Evolutionary conservation across 2,113 vertebrate species (phyloP).

Genomic region (Hemiprocne comata): DNA sequence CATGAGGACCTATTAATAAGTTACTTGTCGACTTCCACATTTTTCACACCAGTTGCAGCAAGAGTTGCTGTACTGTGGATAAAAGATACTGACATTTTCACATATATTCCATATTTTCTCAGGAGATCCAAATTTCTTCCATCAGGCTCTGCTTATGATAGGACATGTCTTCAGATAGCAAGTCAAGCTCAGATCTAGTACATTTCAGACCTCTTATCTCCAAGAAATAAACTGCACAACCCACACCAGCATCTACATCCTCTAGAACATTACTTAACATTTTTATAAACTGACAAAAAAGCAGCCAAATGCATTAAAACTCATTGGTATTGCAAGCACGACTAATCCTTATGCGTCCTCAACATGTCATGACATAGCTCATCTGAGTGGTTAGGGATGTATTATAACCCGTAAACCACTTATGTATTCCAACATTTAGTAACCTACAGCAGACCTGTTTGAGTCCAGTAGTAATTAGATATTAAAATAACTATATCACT

Average conservation of each 20-base stretch:
- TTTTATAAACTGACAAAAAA: background rate
- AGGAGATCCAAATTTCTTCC: background rate
- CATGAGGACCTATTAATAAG: background rate
- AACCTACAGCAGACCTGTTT: background rate
- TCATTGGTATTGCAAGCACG: background rate
- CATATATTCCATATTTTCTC: background rate
- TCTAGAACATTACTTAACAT: background rate
- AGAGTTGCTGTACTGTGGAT: background rate
- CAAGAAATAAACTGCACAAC: background rate
- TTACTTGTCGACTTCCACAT: background rate
- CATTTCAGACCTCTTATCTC: background rate
- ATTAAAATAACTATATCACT: background rate
- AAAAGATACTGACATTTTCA: conserved; percentile 1
- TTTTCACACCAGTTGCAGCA: conserved; percentile 17
- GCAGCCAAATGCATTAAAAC: conserved; percentile 1
- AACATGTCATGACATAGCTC: background rate
- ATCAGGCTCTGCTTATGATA: background rate
- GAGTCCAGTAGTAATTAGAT: background rate
- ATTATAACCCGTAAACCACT: background rate
- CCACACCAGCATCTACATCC: background rate
- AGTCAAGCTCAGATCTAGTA: background rate
- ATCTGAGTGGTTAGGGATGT: background rate
- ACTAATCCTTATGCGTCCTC: background rate
- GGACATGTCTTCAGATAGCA: background rate
- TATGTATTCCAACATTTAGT: background rate